phyloP scores from a whole-genome alignment of 2,888 invertebrate genomes.

The Pristionchus entomophagus region DNA sequence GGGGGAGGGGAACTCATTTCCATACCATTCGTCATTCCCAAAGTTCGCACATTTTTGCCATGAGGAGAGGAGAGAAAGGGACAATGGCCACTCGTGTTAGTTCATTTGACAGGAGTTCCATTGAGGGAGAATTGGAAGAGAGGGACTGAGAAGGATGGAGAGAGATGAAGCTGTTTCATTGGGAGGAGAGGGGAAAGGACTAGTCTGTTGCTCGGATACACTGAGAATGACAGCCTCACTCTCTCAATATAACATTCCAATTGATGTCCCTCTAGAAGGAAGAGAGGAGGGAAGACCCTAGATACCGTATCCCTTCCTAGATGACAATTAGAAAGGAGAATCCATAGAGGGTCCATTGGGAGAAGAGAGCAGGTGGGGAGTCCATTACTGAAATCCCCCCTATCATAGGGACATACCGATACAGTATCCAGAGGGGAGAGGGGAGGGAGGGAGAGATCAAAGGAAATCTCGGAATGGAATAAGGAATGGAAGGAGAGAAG shows the following conservation, averaged over 20 bases:
- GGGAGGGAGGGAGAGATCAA: not conserved
- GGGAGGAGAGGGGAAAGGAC: not conserved
- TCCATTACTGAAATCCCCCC: conserved; percentile 13
- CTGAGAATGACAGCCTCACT: not conserved
- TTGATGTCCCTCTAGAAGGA: not conserved
- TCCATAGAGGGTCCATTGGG: not conserved
- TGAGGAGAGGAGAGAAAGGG: conserved; percentile 43
- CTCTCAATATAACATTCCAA: not conserved
- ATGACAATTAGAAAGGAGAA: conserved; percentile 1
- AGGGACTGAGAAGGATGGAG: not conserved
- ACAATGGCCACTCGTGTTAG: no score
- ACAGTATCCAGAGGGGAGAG: conserved; percentile 23
- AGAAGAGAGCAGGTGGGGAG: not conserved
- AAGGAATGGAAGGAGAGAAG: not conserved
- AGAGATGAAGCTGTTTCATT: not conserved
- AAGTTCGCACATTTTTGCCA: not conserved
- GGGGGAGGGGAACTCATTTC: conserved; percentile 4
- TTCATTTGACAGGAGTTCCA: no score
- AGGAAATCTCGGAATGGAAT: not conserved
- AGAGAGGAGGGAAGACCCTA: not conserved
- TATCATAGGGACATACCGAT: conserved; percentile 28
- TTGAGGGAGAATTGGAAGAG: conserved; percentile 30
- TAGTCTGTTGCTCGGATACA: not conserved
- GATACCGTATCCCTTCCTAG: conserved; percentile 2
- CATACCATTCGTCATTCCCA: not conserved